Conservation (phyloP, 2,888 invertebrate species). For the Carterocephalus palaemon region DNA sequence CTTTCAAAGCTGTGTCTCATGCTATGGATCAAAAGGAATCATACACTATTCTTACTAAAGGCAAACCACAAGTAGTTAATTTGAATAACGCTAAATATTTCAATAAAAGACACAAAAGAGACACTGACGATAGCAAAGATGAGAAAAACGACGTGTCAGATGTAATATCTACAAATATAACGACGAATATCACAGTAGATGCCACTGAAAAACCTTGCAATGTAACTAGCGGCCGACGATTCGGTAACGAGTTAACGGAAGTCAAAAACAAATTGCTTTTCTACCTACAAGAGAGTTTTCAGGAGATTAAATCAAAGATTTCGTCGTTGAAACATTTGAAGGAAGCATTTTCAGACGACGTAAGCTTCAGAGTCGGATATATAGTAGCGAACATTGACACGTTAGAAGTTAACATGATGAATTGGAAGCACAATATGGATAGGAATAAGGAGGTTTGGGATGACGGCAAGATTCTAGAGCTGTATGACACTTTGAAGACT, state of each 20-base stretch:
- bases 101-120: conserved; percentile 10
- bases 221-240: conserved; percentile 23
- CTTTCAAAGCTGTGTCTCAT: conserved; percentile 14
- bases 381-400: conserved; percentile 49
- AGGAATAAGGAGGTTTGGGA: conserved; percentile 35
- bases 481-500: conserved; percentile 43
- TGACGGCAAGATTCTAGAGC: conserved; percentile 39
- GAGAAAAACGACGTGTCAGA: too few species aligned
- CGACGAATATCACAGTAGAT: not conserved
- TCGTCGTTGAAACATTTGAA: conserved; percentile 35
- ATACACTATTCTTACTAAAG: not conserved
- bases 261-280: conserved; percentile 41
- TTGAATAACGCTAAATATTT: not conserved
- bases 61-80: not conserved
- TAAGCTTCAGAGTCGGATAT: conserved; percentile 46
- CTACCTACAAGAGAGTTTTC: conserved; percentile 40
- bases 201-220: not conserved
- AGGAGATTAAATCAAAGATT: conserved; percentile 40
- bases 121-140: too few species aligned
- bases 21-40: conserved; percentile 6
- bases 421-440: conserved; percentile 38
- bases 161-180: not conserved
- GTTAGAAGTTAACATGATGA: conserved; percentile 39
- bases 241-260: conserved; percentile 6
- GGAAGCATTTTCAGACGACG: conserved; percentile 31